Evolutionary conservation across 2,888 invertebrate species (phyloP).

Genomic region (Drosophila recens): DNA sequence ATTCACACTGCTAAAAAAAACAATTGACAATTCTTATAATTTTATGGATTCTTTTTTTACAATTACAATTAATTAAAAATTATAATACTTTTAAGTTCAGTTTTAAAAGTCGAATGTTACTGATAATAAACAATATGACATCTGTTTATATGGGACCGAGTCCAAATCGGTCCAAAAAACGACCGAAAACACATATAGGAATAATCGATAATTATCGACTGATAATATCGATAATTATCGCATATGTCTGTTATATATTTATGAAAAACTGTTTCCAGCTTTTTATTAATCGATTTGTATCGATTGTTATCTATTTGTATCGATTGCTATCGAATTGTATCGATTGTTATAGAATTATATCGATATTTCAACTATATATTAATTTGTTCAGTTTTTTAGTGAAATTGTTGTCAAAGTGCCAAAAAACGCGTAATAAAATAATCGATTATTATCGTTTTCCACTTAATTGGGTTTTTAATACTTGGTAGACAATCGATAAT

Average conservation of each 20-base stretch:
- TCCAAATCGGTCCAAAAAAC: not conserved
- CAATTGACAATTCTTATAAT: not conserved
- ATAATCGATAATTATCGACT: not conserved
- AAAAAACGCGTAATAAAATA: too few species aligned
- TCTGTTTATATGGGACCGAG: not conserved
- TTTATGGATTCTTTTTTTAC: not conserved
- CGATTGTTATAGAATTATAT: not conserved
- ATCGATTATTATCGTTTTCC: too few species aligned
- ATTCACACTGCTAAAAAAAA: conserved; percentile 1
- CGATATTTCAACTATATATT: too few species aligned
- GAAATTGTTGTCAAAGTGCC: too few species aligned
- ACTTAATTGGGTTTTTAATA: too few species aligned
- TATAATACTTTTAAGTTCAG: not conserved
- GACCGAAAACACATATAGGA: not conserved
- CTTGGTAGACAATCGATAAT: too few species aligned
- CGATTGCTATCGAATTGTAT: not conserved
- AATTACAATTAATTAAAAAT: not conserved
- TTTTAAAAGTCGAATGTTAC: conserved; percentile 8
- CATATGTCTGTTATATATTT: not conserved
- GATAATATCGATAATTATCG: not conserved
- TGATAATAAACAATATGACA: conserved; percentile 12
- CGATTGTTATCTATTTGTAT: not conserved
- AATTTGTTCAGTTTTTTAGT: too few species aligned
- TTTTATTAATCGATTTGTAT: not conserved
- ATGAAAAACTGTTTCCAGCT: not conserved